phyloP scores from a whole-genome alignment of 2,797 vertebrate species.

The Sebastes itinus region DNA sequence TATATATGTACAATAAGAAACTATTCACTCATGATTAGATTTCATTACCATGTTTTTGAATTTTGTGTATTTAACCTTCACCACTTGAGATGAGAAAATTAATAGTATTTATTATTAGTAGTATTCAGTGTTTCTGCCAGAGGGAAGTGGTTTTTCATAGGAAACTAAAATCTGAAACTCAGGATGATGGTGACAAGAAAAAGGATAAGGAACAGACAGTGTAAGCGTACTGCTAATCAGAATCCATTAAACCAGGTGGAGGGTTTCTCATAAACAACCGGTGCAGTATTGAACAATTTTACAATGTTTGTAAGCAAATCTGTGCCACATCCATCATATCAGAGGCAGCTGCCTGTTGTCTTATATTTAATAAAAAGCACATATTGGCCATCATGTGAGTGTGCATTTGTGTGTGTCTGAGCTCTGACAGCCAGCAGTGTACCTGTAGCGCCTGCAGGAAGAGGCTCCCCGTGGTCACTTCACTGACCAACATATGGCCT shows the following conservation, averaged over 20 bases:
- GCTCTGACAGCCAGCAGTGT: constrained; percentile 22
- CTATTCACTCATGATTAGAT: neutral
- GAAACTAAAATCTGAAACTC: neutral
- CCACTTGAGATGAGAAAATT: neutral
- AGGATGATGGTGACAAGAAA: neutral
- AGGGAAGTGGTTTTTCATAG: neutral
- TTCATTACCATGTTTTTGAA: neutral
- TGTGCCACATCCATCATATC: neutral
- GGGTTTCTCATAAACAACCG: neutral
- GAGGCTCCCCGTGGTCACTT: constrained; percentile 27
- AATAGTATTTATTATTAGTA: neutral
- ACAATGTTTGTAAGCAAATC: neutral
- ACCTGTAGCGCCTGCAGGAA: constrained; percentile 22
- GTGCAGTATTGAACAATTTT: neutral
- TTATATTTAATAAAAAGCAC: neutral
- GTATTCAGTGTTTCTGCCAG: neutral
- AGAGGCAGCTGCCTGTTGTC: neutral
- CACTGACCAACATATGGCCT: constrained; percentile 45
- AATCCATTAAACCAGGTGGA: neutral
- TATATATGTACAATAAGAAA: neutral
- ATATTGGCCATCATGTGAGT: neutral
- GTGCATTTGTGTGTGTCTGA: neutral
- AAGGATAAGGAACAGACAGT: neutral
- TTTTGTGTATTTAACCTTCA: neutral
- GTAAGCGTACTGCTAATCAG: neutral